Conservation (phyloP, 2,888 invertebrate genomes). For the Orchesella flavescens region DNA sequence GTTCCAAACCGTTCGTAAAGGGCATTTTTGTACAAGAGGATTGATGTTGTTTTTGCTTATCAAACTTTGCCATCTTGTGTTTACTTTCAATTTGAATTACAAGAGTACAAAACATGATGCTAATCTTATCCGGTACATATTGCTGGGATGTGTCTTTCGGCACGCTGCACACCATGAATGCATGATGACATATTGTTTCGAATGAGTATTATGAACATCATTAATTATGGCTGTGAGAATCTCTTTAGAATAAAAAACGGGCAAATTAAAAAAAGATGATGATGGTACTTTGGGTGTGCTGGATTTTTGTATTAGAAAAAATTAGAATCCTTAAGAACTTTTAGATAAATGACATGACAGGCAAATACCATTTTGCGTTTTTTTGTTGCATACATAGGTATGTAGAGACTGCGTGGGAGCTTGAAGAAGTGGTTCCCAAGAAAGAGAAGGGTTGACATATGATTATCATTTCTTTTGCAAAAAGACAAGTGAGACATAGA, state of each 20-base stretch:
- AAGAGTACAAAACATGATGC: background rate
- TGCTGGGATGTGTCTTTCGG: slow-evolving; percentile 6
- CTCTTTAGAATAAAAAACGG: background rate
- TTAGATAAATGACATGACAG: background rate
- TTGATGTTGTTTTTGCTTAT: slow-evolving; percentile 2
- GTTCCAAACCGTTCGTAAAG: background rate
- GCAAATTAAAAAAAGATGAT: background rate
- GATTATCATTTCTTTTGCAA: slow-evolving; percentile 15
- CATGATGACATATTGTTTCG: slow-evolving; percentile 19
- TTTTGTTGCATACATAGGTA: background rate
- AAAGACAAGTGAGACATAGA: background rate
- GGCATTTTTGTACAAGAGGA: too few relatives aligned
- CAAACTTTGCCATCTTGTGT: slow-evolving; percentile 29
- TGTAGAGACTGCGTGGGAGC: slow-evolving; percentile 40
- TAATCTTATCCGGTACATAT: background rate
- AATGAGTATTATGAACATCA: slow-evolving; percentile 1
- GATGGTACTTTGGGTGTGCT: slow-evolving; percentile 6
- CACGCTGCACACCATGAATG: slow-evolving; percentile 26
- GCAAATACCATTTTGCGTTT: background rate
- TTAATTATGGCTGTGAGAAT: slow-evolving; percentile 11
- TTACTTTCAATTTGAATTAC: slow-evolving; percentile 22
- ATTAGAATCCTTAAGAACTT: background rate
- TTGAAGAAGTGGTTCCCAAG: slow-evolving; percentile 33
- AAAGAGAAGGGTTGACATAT: slow-evolving; percentile 33
- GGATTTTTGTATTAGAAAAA: background rate